These are phyloP conservation scores for Muschampia plurimacula DNA, from an alignment of 2,888 invertebrate species.

Conservation along the genomic window DNA sequence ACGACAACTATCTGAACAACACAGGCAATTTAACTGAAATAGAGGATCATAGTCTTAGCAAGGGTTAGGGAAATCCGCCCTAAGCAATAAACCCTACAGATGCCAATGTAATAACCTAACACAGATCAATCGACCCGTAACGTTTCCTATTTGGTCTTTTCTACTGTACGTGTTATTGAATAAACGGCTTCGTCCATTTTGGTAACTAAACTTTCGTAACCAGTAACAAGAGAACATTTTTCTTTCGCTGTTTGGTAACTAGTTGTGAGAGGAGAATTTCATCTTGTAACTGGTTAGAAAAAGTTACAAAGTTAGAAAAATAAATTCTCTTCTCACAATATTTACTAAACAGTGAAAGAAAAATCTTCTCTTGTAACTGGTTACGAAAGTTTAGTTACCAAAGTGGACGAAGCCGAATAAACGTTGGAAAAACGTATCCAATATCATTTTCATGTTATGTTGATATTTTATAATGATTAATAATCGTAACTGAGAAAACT, in stretches of 20 bases:
- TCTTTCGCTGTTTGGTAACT: too few species aligned
- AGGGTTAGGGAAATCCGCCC: slow-evolving; percentile 60
- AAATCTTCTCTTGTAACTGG: too few species aligned
- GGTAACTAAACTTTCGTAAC: too few species aligned
- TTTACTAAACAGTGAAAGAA: too few species aligned
- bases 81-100: slow-evolving; percentile 58
- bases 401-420: not conserved
- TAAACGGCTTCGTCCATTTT: too few species aligned
- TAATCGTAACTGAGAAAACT: slow-evolving; percentile 25
- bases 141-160: slow-evolving; percentile 45
- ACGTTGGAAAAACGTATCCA: not conserved
- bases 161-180: not conserved
- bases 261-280: too few species aligned
- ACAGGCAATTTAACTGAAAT: slow-evolving; percentile 60
- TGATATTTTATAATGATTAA: not conserved
- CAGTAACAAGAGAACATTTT: too few species aligned
- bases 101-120: slow-evolving; percentile 61
- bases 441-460: not conserved
- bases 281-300: too few species aligned
- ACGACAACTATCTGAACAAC: slow-evolving; percentile 50
- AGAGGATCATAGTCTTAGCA: slow-evolving; percentile 54
- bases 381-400: too few species aligned
- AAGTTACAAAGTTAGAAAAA: too few species aligned
- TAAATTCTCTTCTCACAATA: too few species aligned
- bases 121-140: slow-evolving; percentile 47